These are phyloP conservation scores for Corythoichthys intestinalis DNA, from an alignment of 2,113 vertebrate genomes.

Conservation along the genomic window DNA sequence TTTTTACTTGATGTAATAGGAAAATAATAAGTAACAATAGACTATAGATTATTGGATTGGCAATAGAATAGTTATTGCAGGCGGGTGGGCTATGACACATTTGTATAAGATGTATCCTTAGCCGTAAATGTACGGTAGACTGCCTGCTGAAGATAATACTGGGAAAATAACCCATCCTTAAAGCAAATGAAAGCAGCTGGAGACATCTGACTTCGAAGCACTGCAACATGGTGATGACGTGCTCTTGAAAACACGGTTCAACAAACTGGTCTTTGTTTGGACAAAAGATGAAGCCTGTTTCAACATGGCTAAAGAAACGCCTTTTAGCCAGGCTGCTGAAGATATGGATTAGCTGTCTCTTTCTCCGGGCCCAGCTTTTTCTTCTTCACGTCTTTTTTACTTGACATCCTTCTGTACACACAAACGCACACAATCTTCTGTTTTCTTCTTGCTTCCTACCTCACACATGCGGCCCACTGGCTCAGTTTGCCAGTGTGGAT, in stretches of 20 bases:
- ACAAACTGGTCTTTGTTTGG: conserved; percentile 15
- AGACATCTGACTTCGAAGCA: not conserved
- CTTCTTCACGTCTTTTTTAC: conserved; percentile 16
- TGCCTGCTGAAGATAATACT: conserved; percentile 9
- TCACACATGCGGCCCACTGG: conserved; percentile 37
- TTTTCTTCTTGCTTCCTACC: conserved; percentile 29
- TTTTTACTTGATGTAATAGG: too few relatives aligned
- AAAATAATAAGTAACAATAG: too few relatives aligned
- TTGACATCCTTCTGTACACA: conserved; percentile 5
- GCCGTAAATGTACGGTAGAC: conserved; percentile 1
- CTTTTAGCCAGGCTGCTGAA: conserved; percentile 27
- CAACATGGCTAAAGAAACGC: conserved; percentile 22
- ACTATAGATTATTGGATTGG: not conserved
- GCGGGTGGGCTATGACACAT: not conserved
- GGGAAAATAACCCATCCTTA: conserved; percentile 15
- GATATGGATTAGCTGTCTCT: conserved; percentile 46
- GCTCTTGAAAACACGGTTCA: conserved; percentile 2
- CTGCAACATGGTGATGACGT: conserved; percentile 8
- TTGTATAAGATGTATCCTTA: not conserved
- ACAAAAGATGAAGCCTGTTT: conserved; percentile 20
- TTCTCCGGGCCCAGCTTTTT: conserved; percentile 17
- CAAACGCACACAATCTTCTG: conserved; percentile 25
- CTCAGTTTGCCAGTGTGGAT: conserved; percentile 55
- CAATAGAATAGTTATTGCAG: not conserved
- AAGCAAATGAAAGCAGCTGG: conserved; percentile 13